Evolutionary conservation across 2,888 invertebrate species (phyloP), one percentile per base, ranked within the genome.

Genomic region (Cordylochernes scorpioides): DNA sequence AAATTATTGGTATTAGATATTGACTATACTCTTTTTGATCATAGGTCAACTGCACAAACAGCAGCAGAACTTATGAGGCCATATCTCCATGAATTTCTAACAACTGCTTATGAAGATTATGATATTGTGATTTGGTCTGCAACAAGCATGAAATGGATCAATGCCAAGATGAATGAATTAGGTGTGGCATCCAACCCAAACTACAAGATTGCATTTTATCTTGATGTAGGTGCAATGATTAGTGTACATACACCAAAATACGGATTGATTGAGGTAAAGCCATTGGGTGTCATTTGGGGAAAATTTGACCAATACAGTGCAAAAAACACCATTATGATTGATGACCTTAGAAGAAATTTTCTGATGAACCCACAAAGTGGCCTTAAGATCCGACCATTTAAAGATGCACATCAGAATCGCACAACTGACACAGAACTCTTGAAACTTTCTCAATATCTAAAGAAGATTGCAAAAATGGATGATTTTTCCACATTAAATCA

Each of bases 111-210:
- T 47, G 65, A 68, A 49, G 61, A 82, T 54, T 91, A 88, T 45
- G 91, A 91, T 47, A 88, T 91, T 41, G 86, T 80, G 1, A 88
- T 94, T 41, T 94, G 91, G 91, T 91, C 91, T 3, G 91, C 91
- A 0, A 91, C 91, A 0, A 75, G 77, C 36, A 88, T 91, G 86
- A 84, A 80, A 47, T 91, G 88, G 88, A 88, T 94, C 25, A 77
- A 86, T 44, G 84, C 86, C 46, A 91, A 91, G 55, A 86, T 94
- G 86, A 68, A 72, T 35, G 56, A 88, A 25, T 58, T 94, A 0
- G 86, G 86, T 0, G 84, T 91, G 0, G 62, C 71, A 1, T 63
- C 62, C 3, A 69, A 86, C 51, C 61, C 67, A 2, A 66, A 70
- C 39, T 91, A 88, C 49, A 88, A 84, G 58, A 71, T 94, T 33